Base-by-base conservation (phyloP, 2,888 invertebrate genomes). In the Thalpophila matura region DNA sequence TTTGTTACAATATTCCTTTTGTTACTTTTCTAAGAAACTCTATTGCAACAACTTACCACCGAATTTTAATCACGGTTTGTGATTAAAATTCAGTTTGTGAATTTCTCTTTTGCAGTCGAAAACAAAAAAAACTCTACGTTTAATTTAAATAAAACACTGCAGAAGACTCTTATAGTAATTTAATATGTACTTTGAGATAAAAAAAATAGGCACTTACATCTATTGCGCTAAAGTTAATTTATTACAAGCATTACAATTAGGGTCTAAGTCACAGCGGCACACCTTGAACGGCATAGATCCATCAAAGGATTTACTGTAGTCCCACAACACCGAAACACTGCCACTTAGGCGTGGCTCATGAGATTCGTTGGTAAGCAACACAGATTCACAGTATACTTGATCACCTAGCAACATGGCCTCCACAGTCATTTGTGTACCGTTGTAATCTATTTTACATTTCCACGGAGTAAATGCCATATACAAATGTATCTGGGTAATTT, bases 381-480 rank as follows among this genome's bases (percentile, higher is more conserved):
- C 83, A 26, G 86, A 66, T 47, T 89, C 88, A 72, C 92, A 92
- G 72, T 81, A 83, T 45, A 93, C 90, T 37, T 84, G 84, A 54
- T 92, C 91, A 16, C 75, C 85, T 26, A 90, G 6, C 6, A 92
- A 74, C 14, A 85, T 51, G 2, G 90, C 92, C 16, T 81, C 83
- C 35, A 87, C 82, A 16, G 82, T 76, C 10, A 66, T 78, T 49
- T 85, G 82, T 42, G 74, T 75, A 18, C 79, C 85, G 42, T 84
- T 83, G 33, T 90, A 59, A 60, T 58, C 53, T 50, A 89, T 74
- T 77, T 82, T 87, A 72, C 91, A 92, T 79, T 90, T 91, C 91
- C 92, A 92, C 9, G 89, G 86, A n/a, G 91, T 91, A 47, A 91
- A 92, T 2, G 90, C 89, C 92, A 92, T 93, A 54, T 91, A 91